A percentile compares a stretch with the other conserved stretches of the same genome.
These are phyloP conservation scores for Melipona beecheii DNA, from an alignment of 2,888 invertebrate genomes.

Conservation along the genomic window DNA sequence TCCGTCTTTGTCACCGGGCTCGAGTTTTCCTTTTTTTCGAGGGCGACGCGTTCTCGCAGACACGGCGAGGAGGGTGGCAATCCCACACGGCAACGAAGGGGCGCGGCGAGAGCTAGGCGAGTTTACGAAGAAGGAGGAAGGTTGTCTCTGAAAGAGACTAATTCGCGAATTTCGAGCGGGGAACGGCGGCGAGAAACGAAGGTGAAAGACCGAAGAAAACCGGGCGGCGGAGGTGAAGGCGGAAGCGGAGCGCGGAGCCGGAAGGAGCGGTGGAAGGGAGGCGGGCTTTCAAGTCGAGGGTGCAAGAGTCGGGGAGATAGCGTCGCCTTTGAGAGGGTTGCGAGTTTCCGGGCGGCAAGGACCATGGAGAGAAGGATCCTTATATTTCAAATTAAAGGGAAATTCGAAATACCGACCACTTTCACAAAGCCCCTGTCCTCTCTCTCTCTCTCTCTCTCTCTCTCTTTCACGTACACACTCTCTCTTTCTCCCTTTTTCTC, in stretches of 20 bases:
- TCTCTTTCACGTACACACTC: background rate
- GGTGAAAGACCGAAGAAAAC: conserved; percentile 50
- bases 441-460: conserved; percentile 12
- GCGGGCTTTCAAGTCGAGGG: conserved; percentile 57
- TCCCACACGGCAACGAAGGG: conserved; percentile 25
- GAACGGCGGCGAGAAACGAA: conserved; percentile 37
- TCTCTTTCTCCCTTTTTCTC: no score
- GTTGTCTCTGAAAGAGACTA: conserved; percentile 57
- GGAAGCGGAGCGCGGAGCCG: conserved; percentile 23
- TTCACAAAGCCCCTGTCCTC: conserved; percentile 71
- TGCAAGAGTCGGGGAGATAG: conserved; percentile 59
- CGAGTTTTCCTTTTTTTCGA: conserved; percentile 5
- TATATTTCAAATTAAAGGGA: conserved; percentile 80
- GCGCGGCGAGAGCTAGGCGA: conserved; percentile 17
- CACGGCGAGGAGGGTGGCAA: conserved; percentile 49
- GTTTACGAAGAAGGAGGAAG: conserved; percentile 50
- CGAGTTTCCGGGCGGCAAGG: conserved; percentile 68
- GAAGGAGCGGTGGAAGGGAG: background rate
- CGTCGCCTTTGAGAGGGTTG: conserved; percentile 72
- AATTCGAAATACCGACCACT: conserved; percentile 78
- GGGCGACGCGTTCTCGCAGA: conserved; percentile 37
- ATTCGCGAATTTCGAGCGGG: conserved; percentile 62
- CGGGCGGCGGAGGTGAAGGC: conserved; percentile 10
- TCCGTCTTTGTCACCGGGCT: background rate
- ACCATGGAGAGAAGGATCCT: conserved; percentile 71